A percentile compares a stretch with the other conserved stretches of the same genome.
These are phyloP conservation scores for Caenorhabditis sp. DNA, from an alignment of 2,888 invertebrate species.

Conservation along the genomic window DNA sequence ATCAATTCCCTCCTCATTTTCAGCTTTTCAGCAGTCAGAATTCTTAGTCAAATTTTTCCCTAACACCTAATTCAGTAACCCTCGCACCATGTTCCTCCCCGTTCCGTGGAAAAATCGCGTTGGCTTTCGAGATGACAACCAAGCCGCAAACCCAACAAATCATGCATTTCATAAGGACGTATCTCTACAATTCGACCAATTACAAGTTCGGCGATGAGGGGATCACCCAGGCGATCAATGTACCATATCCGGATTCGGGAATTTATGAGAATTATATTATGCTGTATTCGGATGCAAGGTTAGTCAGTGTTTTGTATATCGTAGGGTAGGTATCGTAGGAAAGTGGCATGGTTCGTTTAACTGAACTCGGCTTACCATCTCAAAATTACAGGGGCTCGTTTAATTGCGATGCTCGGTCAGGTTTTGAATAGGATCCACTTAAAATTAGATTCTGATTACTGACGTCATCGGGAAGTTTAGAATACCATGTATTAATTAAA, in stretches of 20 bases:
- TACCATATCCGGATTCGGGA: conserved; percentile 49
- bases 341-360: too few species aligned
- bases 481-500: too few species aligned
- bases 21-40: neutral
- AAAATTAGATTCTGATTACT: too few species aligned
- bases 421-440: too few species aligned
- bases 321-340: neutral
- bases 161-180: conserved; percentile 37
- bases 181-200: conserved; percentile 33
- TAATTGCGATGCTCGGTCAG: too few species aligned
- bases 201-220: conserved; percentile 36
- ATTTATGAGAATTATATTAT: conserved; percentile 36
- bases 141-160: conserved; percentile 12
- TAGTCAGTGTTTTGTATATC: neutral
- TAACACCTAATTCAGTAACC: conserved; percentile 19
- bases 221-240: conserved; percentile 46
- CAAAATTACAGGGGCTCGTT: too few species aligned
- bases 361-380: too few species aligned
- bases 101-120: conserved; percentile 40
- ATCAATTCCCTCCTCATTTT: neutral
- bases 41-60: too few species aligned
- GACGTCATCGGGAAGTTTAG: too few species aligned
- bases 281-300: conserved; percentile 50
- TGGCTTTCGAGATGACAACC: conserved; percentile 46
- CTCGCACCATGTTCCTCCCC: conserved; percentile 25